Evolutionary conservation across 2,113 vertebrate species (phyloP).

Genomic region (Pelvicachromis taeniatus): DNA sequence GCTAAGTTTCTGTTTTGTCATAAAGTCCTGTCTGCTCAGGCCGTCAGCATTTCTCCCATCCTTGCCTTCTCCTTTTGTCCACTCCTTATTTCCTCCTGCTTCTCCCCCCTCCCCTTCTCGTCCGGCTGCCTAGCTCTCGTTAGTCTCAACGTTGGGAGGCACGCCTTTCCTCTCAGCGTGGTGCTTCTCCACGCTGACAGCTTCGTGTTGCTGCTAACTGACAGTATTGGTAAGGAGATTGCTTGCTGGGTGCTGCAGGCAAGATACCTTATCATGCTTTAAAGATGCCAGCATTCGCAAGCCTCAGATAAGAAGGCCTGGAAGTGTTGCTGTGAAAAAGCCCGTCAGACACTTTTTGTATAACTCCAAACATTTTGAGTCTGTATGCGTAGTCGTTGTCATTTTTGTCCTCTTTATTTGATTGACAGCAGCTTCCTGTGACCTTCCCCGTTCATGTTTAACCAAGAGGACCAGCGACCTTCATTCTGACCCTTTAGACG

Average conservation of each 20-base stretch:
- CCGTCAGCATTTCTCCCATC: neutral
- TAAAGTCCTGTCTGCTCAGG: neutral
- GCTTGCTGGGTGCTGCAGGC: slow-evolving; percentile 12
- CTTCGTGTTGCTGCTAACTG: slow-evolving; percentile 25
- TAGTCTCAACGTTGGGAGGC: neutral
- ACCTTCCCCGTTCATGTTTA: slow-evolving; percentile 45
- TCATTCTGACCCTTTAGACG: slow-evolving; percentile 30
- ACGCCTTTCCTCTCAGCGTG: slow-evolving; percentile 1
- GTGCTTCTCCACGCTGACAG: slow-evolving; percentile 4
- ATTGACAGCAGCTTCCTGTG: neutral
- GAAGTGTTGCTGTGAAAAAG: neutral
- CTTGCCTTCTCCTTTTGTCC: neutral
- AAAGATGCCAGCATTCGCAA: neutral
- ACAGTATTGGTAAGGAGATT: slow-evolving; percentile 10
- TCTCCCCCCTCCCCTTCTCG: neutral
- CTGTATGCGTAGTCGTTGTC: neutral
- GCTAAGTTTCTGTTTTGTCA: neutral
- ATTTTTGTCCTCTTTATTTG: neutral
- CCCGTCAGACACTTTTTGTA: neutral
- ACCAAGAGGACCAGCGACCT: slow-evolving; percentile 45
- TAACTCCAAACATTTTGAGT: neutral
- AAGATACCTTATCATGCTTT: slow-evolving; percentile 41
- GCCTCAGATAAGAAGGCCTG: neutral
- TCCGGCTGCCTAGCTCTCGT: slow-evolving; percentile 19
- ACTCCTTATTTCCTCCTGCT: neutral